Conservation (phyloP, 1,140 invertebrate genomes). For the Drosophila micromelanica region DNA sequence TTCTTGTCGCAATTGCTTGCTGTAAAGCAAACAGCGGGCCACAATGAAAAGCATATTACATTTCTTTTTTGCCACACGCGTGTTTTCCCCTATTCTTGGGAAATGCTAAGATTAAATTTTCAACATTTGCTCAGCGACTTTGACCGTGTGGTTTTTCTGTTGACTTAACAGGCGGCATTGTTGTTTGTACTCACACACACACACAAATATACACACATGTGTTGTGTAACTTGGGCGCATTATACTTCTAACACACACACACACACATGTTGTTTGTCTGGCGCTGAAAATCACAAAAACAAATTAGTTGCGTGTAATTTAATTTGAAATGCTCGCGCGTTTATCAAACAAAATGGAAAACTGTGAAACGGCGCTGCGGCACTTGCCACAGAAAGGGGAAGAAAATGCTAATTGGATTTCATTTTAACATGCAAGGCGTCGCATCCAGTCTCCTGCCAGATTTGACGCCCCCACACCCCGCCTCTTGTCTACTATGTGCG, state of each 20-base stretch:
- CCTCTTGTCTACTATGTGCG: background rate
- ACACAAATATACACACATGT: conserved; percentile 5
- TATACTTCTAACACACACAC: conserved; percentile 13
- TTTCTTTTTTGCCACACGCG: background rate
- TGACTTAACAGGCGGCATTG: conserved; percentile 42
- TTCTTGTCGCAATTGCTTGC: conserved; percentile 19
- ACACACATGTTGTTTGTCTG: conserved; percentile 10
- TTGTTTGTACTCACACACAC: conserved; percentile 21
- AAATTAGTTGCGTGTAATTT: conserved; percentile 82
- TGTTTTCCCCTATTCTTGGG: conserved; percentile 12
- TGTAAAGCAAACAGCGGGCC: conserved; percentile 9
- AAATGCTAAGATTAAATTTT: conserved; percentile 43
- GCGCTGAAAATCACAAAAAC: conserved; percentile 67
- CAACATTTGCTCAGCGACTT: conserved; percentile 45
- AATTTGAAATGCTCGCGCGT: conserved; percentile 76
- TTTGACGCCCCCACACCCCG: too few relatives aligned
- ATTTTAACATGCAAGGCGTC: conserved; percentile 63
- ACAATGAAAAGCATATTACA: conserved; percentile 16
- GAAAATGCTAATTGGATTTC: conserved; percentile 79
- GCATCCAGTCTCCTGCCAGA: conserved; percentile 3
- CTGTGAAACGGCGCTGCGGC: conserved; percentile 59
- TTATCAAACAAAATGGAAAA: conserved; percentile 82
- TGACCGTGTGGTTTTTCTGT: conserved; percentile 40
- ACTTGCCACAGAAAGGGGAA: conserved; percentile 49
- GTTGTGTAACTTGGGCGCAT: conserved; percentile 15